Evolutionary conservation across 2,113 vertebrate species (phyloP).

Genomic region (Indicator indicator): DNA sequence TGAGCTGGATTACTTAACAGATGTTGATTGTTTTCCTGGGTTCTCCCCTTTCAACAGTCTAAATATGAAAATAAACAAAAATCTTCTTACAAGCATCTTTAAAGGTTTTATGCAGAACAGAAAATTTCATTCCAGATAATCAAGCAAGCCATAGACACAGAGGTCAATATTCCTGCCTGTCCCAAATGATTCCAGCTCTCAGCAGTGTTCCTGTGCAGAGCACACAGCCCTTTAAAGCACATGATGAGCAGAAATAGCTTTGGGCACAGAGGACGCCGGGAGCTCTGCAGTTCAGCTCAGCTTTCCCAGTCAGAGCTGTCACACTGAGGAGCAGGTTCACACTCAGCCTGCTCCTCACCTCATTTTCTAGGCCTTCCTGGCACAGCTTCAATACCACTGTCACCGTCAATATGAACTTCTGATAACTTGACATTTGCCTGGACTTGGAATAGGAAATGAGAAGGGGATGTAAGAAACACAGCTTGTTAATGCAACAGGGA

Average conservation of each 20-base stretch:
- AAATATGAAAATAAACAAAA: neutral
- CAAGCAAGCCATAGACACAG: fast-evolving
- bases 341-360: neutral
- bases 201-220: neutral
- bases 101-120: neutral
- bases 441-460: neutral
- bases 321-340: neutral
- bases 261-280: neutral
- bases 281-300: neutral
- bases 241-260: slow-evolving; percentile 31
- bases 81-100: neutral
- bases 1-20: slow-evolving; percentile 46
- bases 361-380: neutral
- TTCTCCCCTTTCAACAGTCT: neutral
- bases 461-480: neutral
- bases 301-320: neutral
- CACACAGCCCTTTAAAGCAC: neutral
- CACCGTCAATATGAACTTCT: neutral
- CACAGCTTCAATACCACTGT: neutral
- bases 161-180: neutral
- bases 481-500: neutral
- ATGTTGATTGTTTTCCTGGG: neutral
- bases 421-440: neutral
- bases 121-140: neutral
- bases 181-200: neutral